Evolutionary conservation across 2,797 vertebrate species (phyloP), one percentile per base, ranked within the genome.

Genomic region (Pangasius krempfi): DNA sequence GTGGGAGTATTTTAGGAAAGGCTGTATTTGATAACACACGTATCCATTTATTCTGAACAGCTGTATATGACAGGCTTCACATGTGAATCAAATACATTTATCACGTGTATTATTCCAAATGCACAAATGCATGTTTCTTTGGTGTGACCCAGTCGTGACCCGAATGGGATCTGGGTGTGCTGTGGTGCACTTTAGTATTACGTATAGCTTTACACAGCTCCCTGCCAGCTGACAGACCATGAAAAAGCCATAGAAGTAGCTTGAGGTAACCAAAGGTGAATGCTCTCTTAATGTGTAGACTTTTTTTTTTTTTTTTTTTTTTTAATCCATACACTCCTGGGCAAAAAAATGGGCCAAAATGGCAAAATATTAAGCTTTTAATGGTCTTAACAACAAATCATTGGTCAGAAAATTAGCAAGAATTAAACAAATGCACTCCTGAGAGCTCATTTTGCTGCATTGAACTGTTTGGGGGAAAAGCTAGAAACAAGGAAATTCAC

Each of bases 1-100:
- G 76, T 86, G 72, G 73, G 27, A 47, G 64, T 87, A 37, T 76
- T 75, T 76, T 75, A 76, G 86, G 81, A 89, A 91, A 89, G 81
- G 81, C 87, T 88, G 44, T 72, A 90, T 86, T 76, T 40, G 75
- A 68, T 82, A 72, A 83, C 37, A 64, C 37, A 85, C 18, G 0
- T 66, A 5, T 84, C 64, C 47, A 85, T 86, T 84, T 9, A 84
- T 89, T 88, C 40, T 33, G n/a, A 79, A 87, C 73, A 78, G 60
- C 87, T 66, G 50, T 83, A 64, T 40, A 54, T 73, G 68, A 75
- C 18, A 54, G 5, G 14, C 60, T 79, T 80, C 68, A 76, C 78
- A 58, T 78, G 82, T 60, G 50, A 62, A 54, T 6, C 33, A 58
- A 84, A 68, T n/a, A 56, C 8, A 18, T 83, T n/a, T 44, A 30